Evolutionary conservation across 2,888 invertebrate species (phyloP), one percentile per base, ranked within the genome.

Genomic region (Napeogenes inachia): DNA sequence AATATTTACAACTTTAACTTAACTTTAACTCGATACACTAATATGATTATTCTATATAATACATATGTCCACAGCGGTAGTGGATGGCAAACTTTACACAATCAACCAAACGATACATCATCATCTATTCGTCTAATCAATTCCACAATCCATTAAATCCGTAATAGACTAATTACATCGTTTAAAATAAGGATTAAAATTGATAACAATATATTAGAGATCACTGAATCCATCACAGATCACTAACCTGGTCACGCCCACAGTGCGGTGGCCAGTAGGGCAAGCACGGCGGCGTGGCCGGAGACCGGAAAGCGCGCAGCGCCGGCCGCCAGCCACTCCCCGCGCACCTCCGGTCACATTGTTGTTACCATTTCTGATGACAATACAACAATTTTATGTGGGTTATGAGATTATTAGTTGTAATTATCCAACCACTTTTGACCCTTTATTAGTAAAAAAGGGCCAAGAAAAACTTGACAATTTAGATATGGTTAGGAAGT

Each of bases 341-440:
- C 82, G 56, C 73, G 79, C 35, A 78, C 80, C 71, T 82, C 82
- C 62, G 89, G 89, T 89, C 89, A 89, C 73, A 87, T 88, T 54
- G 89, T 89, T 56, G 89, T 89, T 71, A 82, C 80, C 88, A 88
- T 87, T 74, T 89, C 89, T 89, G 69, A 57, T 38, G 59, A 62
- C 38, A 57, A 57, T 45, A 46, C 4, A 10, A 10, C 13, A 54
- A 12, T 47, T 13, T 13, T 6, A 2, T 13, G 21, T 35, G 35
- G 35, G 35, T 3, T 1, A n/a, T n/a, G n/a, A n/a, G n/a, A 6
- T 6, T 5, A 35, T 4, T 35, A 35, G 4, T 35, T 35, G 35
- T 35, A 21, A 21, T 21, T 35, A 3, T 2, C 4, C 35, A 35
- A 35, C 35, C 4, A 35, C 35, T 5, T 35, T 35, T 35, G 4